Percentiles rank a stretch among this genome's conserved stretches.
phyloP scores from a whole-genome alignment of 2,888 invertebrate genomes.

The Brachyptera putata region DNA sequence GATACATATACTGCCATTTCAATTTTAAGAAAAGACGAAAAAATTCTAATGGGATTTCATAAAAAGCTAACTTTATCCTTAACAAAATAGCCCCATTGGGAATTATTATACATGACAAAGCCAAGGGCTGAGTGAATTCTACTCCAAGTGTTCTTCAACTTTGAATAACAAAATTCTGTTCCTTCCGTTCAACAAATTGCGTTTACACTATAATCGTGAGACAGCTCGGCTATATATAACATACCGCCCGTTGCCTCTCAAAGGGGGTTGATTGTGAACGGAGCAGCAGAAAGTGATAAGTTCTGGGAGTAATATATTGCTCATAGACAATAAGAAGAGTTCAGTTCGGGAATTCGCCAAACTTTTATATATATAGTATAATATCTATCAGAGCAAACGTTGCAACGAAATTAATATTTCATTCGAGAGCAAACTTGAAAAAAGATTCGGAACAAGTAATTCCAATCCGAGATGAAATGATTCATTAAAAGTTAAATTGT shows the following conservation, averaged over 20 bases:
- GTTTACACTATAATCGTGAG: neutral
- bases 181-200: neutral
- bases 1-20: too few species aligned
- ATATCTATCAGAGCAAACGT: neutral
- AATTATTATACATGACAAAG: neutral
- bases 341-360: neutral
- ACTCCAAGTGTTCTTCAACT: neutral
- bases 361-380: too few species aligned
- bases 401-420: neutral
- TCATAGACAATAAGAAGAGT: neutral
- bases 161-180: neutral
- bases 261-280: neutral
- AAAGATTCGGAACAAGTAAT: neutral
- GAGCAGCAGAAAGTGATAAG: neutral
- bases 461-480: neutral
- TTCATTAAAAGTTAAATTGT: too few species aligned
- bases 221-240: too few species aligned
- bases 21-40: neutral
- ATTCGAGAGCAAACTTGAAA: neutral
- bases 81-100: constrained; percentile 1
- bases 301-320: neutral
- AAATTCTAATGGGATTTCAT: neutral
- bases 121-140: neutral
- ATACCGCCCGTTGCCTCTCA: neutral
- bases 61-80: neutral